Conservation (phyloP, 2,113 vertebrate species). For the Ceratotherium simum region DNA sequence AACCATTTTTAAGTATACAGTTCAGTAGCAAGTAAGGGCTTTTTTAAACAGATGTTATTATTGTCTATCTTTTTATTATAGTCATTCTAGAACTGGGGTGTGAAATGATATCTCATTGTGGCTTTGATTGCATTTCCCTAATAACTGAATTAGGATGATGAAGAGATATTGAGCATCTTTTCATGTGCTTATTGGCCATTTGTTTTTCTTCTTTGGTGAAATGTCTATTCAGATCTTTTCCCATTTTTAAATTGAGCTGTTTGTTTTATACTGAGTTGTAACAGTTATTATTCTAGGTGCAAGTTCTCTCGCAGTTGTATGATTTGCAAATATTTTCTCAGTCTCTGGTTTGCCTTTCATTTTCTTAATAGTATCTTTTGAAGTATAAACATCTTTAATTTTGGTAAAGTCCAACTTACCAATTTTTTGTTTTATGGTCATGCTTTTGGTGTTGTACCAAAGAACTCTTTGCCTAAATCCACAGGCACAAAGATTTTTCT, state of each 20-base stretch:
- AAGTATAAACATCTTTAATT: background rate
- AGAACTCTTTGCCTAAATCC: background rate
- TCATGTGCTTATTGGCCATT: background rate
- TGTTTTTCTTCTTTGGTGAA: conserved; percentile 8
- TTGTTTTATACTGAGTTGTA: background rate
- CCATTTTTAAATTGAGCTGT: background rate
- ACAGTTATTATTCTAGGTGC: background rate
- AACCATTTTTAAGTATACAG: background rate
- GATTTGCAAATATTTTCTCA: background rate
- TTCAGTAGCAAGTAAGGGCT: background rate
- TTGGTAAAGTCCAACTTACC: background rate
- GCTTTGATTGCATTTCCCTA: background rate
- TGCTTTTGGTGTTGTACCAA: background rate
- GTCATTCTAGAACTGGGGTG: background rate
- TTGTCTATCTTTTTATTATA: background rate
- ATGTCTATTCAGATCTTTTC: background rate
- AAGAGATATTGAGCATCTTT: background rate
- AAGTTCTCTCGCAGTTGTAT: background rate
- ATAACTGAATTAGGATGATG: background rate
- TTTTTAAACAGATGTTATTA: background rate
- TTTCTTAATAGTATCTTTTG: background rate
- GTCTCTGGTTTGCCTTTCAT: background rate
- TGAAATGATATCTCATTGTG: background rate
- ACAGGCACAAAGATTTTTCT: background rate
- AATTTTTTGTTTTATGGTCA: background rate